Base-by-base conservation (phyloP, 2,888 invertebrate species). In the Eupithecia pulchellata region DNA sequence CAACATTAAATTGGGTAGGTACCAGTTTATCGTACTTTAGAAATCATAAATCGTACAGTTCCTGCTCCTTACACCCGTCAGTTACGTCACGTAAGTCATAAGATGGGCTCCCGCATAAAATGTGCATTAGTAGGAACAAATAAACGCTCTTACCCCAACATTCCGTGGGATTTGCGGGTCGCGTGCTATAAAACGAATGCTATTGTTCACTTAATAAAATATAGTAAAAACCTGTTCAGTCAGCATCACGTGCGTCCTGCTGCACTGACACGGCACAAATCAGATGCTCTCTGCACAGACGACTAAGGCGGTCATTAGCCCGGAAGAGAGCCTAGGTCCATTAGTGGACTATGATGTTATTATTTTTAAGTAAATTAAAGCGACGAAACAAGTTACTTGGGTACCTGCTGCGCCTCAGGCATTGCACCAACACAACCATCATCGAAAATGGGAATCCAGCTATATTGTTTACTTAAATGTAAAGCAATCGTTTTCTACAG, bases 101-200 rank as follows among this genome's bases (percentile, higher is more conserved):
- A 91, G 89, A 84, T 89, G 85, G 85, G 86, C 83, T 82, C 85
- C 89, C 91, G 91, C 89, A 91, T 91, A 91, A 91, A 91, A 91
- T 91, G 91, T 91, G 89, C 91, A 91, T 91, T 91, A 91, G 91
- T 90, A 89, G 89, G 90, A 91, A 91, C 91, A 91, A 91, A 91
- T 91, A 90, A 91, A 91, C 89, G 91, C 90, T 90, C 89, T 90
- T 89, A 90, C 88, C 89, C 89, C 83, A 82, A 85, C 87, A 85
- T 86, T 84, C 83, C 78, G 70, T 79, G 82, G 89, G 89, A 90
- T 91, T 91, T 91, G 90, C 84, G 89, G 86, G 84, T 80, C 80
- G 88, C 84, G 79, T 79, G 81, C 83, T 80, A 83, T 87, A 85
- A 85, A 84, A 79, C 82, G 80, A 82, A 79, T 83, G 82, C 75